phyloP scores from a whole-genome alignment of 2,113 vertebrate species.

The Silurus asotus region DNA sequence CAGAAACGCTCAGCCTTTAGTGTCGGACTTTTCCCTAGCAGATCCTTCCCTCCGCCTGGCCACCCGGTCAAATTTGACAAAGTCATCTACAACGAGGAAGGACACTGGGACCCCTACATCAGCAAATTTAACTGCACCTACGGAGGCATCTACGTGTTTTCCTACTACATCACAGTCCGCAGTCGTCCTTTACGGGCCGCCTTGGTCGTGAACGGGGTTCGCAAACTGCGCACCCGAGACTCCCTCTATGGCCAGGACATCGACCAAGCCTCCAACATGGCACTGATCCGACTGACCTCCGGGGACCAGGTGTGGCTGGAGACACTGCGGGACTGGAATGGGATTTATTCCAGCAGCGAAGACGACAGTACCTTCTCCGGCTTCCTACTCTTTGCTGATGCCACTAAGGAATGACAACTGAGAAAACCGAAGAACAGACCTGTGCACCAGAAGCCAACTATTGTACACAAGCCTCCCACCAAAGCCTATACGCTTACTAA shows the following conservation, averaged over 20 bases:
- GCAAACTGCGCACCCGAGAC: slow-evolving; percentile 83
- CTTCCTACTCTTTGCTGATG: slow-evolving; percentile 86
- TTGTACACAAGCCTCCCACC: slow-evolving; percentile 25
- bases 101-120: slow-evolving; percentile 77
- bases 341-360: slow-evolving; percentile 85
- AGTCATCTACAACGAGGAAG: slow-evolving; percentile 84
- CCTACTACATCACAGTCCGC: slow-evolving; percentile 87
- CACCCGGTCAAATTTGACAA: slow-evolving; percentile 87
- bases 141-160: slow-evolving; percentile 85
- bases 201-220: slow-evolving; percentile 79
- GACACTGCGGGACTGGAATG: slow-evolving; percentile 89
- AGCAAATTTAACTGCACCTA: slow-evolving; percentile 87
- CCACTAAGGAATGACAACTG: slow-evolving; percentile 43
- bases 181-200: slow-evolving; percentile 83
- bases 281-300: slow-evolving; percentile 76
- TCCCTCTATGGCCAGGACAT: slow-evolving; percentile 90
- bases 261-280: slow-evolving; percentile 88
- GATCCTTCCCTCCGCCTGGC: slow-evolving; percentile 86
- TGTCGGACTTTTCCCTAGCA: slow-evolving; percentile 81
- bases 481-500: slow-evolving; percentile 30
- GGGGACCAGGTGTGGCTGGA: slow-evolving; percentile 95
- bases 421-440: background rate
- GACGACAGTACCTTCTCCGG: slow-evolving; percentile 93
- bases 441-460: background rate
- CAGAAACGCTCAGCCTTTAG: slow-evolving; percentile 82